Evolutionary conservation across 2,888 invertebrate species (phyloP).

Genomic region (Nebria brevicollis): DNA sequence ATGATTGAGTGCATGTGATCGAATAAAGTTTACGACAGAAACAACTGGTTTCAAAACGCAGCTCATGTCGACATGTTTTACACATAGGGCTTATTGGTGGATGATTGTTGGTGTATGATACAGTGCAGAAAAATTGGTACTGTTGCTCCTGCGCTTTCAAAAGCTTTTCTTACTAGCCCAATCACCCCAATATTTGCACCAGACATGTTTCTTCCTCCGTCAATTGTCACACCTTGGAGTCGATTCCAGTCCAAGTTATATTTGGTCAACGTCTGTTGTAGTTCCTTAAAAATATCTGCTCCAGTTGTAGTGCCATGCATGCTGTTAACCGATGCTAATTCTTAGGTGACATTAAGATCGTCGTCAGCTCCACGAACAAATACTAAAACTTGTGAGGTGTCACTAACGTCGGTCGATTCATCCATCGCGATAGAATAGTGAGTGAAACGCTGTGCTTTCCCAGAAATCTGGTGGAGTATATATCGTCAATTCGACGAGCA

Average conservation of each 20-base stretch:
- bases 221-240: slow-evolving; percentile 46
- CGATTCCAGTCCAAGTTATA: slow-evolving; percentile 22
- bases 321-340: slow-evolving; percentile 41
- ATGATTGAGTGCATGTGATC: slow-evolving; percentile 25
- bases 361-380: slow-evolving; percentile 46
- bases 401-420: slow-evolving; percentile 46
- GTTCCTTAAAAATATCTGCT: slow-evolving; percentile 38
- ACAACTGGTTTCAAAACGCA: slow-evolving; percentile 32
- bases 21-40: slow-evolving; percentile 23
- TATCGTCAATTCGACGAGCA: slow-evolving; percentile 45
- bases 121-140: slow-evolving; percentile 36
- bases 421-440: slow-evolving; percentile 44
- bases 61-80: slow-evolving; percentile 17
- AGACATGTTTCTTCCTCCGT: slow-evolving; percentile 49
- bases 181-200: slow-evolving; percentile 48
- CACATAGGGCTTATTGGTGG: slow-evolving; percentile 41
- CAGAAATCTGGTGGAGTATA: slow-evolving; percentile 44
- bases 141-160: slow-evolving; percentile 14
- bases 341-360: slow-evolving; percentile 41
- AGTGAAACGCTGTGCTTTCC: slow-evolving; percentile 45
- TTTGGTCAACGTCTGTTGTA: slow-evolving; percentile 15
- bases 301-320: slow-evolving; percentile 42
- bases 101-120: slow-evolving; percentile 45
- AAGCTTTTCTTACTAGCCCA: slow-evolving; percentile 25
- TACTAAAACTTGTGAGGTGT: slow-evolving; percentile 44